Percentiles rank a stretch among this genome's conserved stretches.
phyloP scores from a whole-genome alignment of 2,888 invertebrate species.

The Lacanobia oleracea region DNA sequence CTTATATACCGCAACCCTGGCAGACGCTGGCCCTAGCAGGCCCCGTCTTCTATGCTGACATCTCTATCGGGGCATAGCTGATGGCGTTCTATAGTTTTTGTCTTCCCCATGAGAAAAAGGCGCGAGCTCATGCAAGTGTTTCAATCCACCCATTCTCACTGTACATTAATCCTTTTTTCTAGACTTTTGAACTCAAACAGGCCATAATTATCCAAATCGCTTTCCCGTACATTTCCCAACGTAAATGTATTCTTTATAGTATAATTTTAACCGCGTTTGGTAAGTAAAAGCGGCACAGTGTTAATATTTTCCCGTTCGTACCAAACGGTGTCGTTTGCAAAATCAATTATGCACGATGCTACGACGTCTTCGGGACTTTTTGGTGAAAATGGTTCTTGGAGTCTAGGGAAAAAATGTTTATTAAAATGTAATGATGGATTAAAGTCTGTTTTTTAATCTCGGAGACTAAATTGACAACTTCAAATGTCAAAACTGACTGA shows the following conservation, averaged over 20 bases:
- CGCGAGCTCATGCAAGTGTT: no score
- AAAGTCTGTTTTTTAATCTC: no score
- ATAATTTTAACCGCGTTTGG: constrained; percentile 3
- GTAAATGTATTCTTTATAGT: neutral
- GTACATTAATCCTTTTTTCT: neutral
- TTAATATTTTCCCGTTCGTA: constrained; percentile 3
- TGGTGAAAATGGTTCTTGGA: neutral
- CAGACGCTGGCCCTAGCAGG: no score
- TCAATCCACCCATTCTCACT: neutral
- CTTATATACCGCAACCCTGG: no score
- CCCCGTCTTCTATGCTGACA: no score
- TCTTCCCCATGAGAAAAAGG: no score
- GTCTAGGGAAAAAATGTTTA: no score
- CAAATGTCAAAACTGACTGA: no score
- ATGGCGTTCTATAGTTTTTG: no score
- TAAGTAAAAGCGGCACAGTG: constrained; percentile 19
- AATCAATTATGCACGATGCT: constrained; percentile 41
- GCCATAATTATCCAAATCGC: neutral
- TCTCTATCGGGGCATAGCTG: no score
- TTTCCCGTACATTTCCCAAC: neutral
- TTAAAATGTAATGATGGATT: no score
- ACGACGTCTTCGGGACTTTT: neutral
- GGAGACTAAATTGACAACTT: no score
- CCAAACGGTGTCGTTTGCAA: constrained; percentile 37
- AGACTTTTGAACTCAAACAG: neutral